Base-by-base conservation (phyloP, 2,888 invertebrate species). In the Drosophila merina region DNA sequence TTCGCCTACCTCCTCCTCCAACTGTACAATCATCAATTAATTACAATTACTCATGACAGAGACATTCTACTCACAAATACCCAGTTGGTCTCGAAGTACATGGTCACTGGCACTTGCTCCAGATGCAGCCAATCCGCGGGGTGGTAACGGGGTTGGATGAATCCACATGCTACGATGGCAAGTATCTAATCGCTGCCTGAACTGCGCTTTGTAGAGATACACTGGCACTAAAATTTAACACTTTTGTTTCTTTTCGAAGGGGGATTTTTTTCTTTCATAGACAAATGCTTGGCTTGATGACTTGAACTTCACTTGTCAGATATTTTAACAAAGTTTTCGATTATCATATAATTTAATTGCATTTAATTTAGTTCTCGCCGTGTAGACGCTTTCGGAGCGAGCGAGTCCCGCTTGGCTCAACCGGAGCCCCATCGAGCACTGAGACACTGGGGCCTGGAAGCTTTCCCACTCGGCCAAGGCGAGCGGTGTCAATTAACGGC, bases 51-150 rank as follows among this genome's bases (percentile, higher is more conserved):
- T 31, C 51, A 57, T 31, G 26, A 20, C 14, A 62, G 33, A 38
- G n/a, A 49, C 12, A 36, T 60, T 58, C 57, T 81, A 90, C 90
- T 90, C 87, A 90, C 90, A 83, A 91, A 91, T 56, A 89, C 83
- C 90, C 90, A 90, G 50, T 89, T 89, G 44, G 90, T 90, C 50
- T 88, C 74, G 59, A 80, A 90, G 69, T 74, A 90, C 91, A 90
- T 91, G 57, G 51, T 42, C 40, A 20, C 48, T 64, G 45, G 50
- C 42, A 31, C 64, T 50, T 58, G 33, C 60, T 42, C 48, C 40
- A 4, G 40, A 14, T 42, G 40, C 49, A 49, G 49, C 10, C 14
- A 6, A 31, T 30, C 48, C 48, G 10, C 31, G 9, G 30, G 30
- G 6, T 31, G 9, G 31, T 10, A 14, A 31, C 12, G 14, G 7